Percentiles rank a stretch among this genome's conserved stretches.
These are phyloP conservation scores for Netelia inedita DNA, from an alignment of 2,888 invertebrate genomes.

Conservation along the genomic window DNA sequence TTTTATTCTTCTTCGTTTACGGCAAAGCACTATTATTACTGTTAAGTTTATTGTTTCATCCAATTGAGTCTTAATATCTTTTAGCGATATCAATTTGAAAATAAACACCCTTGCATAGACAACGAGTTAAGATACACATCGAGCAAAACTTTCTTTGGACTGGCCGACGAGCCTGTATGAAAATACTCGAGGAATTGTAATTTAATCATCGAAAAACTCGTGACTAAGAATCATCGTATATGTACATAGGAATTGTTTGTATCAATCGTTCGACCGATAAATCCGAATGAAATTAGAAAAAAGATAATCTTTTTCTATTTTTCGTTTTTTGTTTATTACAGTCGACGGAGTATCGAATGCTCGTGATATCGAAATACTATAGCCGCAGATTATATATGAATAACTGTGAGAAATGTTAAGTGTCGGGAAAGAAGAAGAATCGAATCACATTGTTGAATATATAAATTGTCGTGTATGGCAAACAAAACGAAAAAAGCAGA, in stretches of 20 bases:
- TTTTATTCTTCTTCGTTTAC: constrained; percentile 24
- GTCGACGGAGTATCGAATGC: constrained; percentile 13
- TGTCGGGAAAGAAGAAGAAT: constrained; percentile 44
- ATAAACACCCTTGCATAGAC: constrained; percentile 32
- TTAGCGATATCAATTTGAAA: constrained; percentile 13
- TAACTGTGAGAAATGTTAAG: constrained; percentile 52
- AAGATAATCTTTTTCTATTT: constrained; percentile 23
- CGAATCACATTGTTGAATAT: constrained; percentile 58
- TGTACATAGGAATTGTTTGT: constrained; percentile 38
- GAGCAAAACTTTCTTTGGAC: neutral
- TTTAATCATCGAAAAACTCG: neutral
- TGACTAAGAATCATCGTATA: constrained; percentile 20
- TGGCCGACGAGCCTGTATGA: neutral
- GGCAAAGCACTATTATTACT: constrained; percentile 18
- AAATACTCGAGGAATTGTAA: neutral
- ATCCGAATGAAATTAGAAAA: neutral
- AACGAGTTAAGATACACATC: constrained; percentile 49
- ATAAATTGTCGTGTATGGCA: constrained; percentile 51
- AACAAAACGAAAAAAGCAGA: constrained; percentile 16
- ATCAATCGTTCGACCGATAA: constrained; percentile 11
- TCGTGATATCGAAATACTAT: constrained; percentile 1
- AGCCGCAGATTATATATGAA: neutral
- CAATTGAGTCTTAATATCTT: neutral
- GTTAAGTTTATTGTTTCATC: constrained; percentile 39
- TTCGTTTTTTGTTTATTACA: neutral